Conservation (phyloP, 2,888 invertebrate genomes). For the Eupithecia subfuscata region DNA sequence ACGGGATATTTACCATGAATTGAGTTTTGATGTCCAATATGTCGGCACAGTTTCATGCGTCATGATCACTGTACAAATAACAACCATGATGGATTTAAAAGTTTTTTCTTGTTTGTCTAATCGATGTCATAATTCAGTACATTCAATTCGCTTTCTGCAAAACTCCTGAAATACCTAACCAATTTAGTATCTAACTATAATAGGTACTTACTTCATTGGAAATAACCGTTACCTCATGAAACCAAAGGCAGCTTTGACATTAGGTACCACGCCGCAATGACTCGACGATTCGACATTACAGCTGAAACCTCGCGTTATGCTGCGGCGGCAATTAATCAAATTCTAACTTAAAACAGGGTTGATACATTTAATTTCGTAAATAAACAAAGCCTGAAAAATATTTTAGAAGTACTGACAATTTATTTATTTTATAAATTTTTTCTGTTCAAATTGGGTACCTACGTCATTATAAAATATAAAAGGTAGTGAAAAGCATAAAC, state of each 20-base stretch:
- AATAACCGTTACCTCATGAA: not conserved
- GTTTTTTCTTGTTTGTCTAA: not conserved
- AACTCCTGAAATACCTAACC: too few species aligned
- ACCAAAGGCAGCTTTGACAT: not conserved
- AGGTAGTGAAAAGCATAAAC: not conserved
- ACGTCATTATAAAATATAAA: not conserved
- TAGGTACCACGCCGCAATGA: slow-evolving; percentile 46
- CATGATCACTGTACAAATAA: too few species aligned
- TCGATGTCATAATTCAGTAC: not conserved
- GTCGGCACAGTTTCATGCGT: too few species aligned
- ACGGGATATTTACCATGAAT: too few species aligned
- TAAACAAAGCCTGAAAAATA: not conserved
- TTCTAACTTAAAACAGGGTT: slow-evolving; percentile 41
- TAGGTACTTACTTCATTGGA: not conserved
- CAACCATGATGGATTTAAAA: too few species aligned
- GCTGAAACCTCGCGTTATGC: slow-evolving; percentile 55
- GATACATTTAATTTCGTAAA: not conserved
- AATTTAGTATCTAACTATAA: too few species aligned
- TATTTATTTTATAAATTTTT: not conserved
- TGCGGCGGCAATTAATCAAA: slow-evolving; percentile 57
- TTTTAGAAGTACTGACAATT: not conserved
- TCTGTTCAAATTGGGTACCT: not conserved
- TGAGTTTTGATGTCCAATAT: too few species aligned
- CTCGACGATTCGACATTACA: slow-evolving; percentile 49
- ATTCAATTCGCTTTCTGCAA: not conserved